Evolutionary conservation across 1,140 invertebrate genomes (phyloP), one percentile per base, ranked within the genome.

Genomic region (Musca vetustissima): DNA sequence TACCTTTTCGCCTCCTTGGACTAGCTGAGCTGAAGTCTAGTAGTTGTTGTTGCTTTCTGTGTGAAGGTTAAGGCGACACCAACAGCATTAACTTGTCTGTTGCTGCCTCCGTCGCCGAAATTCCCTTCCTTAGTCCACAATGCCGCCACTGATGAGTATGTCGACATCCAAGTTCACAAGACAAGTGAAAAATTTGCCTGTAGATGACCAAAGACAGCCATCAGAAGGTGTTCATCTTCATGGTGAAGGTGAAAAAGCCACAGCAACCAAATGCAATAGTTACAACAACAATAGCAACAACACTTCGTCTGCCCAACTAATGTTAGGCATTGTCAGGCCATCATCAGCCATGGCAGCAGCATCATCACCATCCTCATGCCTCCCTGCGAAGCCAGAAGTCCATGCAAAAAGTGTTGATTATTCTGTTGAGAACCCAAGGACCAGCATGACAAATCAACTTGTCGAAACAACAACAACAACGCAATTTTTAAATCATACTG

Each of bases 161-260:
- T 43, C 36, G 36, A 43, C 36, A 43, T 43, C 11, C 6, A 43
- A 19, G 25, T 43, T 36, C 17, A 3, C 3, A 28, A 43, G 57
- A 61, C 57, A 61, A 61, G 57, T 61, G 57, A 61, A 61, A 61
- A 61, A 61, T 61, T 61, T 61, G 25, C 57, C 57, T 61, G 57
- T 17, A 61, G 28, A 61, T 61, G 57, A 61, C 57, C 57, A 61
- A 61, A 61, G 57, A 61, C 57, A 61, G 57, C 28, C 25, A 36
- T 28, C 15, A 61, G 24, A 32, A 59, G 32, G 3, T 32, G 4
- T 32, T 32, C 28, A 32, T 32, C 24, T 32, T 32, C 24, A 25
- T 59, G 55, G 32, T 28, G 24, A n/a, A n/a, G n/a, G n/a, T n/a
- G n/a, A n/a, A 28, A 3, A 4, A 28, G 28, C 28, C 28, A 28